These are phyloP conservation scores for Digitonthophagus gazella DNA, from an alignment of 2,888 invertebrate species.

Conservation along the genomic window DNA sequence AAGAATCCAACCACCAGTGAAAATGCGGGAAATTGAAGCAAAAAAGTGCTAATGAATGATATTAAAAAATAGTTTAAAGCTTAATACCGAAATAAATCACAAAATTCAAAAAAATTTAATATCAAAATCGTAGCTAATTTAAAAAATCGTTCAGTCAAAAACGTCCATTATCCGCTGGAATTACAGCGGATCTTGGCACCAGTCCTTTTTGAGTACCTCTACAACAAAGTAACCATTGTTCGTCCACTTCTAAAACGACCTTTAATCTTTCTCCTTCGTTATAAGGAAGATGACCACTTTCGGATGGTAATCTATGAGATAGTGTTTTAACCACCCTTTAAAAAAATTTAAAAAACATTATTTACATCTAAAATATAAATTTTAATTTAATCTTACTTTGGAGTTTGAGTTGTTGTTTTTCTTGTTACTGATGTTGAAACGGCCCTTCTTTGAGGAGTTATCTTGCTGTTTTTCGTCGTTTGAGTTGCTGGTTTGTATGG, in stretches of 20 bases:
- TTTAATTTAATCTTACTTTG: constrained; percentile 23
- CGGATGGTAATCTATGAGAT: constrained; percentile 72
- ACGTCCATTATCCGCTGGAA: constrained; percentile 46
- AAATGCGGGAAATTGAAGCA: constrained; percentile 7
- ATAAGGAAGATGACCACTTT: constrained; percentile 74
- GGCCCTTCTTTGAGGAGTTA: constrained; percentile 60
- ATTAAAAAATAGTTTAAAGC: neutral
- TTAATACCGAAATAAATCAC: constrained; percentile 30
- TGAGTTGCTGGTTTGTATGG: constrained; percentile 61
- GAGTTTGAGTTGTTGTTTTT: constrained; percentile 43
- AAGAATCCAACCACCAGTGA: neutral
- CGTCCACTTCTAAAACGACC: constrained; percentile 73
- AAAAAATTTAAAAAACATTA: constrained; percentile 26
- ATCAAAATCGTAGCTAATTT: constrained; percentile 2
- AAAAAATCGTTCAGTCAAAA: constrained; percentile 36
- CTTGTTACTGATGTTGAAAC: constrained; percentile 66
- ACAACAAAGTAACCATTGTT: constrained; percentile 72
- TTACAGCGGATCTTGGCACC: constrained; percentile 70
- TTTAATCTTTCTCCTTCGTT: constrained; percentile 73
- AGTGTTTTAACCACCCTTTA: constrained; percentile 69
- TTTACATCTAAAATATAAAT: neutral
- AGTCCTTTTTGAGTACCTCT: constrained; percentile 74
- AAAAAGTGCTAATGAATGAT: constrained; percentile 1
- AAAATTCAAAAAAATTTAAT: constrained; percentile 21
- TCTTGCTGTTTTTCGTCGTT: constrained; percentile 43